These are phyloP conservation scores for Agelas oroides DNA, from an alignment of 37 sponge, comb jelly and placozoan genomes.

Conservation along the genomic window DNA sequence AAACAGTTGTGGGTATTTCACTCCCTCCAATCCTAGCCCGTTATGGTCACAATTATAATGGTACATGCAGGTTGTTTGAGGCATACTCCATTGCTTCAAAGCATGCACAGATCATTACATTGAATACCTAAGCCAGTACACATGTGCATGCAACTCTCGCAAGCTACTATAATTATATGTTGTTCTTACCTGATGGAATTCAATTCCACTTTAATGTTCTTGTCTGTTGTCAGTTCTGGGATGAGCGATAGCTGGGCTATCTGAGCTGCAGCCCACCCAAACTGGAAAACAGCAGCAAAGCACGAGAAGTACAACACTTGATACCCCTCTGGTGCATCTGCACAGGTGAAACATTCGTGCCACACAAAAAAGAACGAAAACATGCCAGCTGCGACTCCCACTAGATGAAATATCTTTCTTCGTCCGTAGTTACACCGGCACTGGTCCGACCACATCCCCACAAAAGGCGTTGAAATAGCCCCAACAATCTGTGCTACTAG, in stretches of 20 bases:
- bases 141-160: no score
- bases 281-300: conserved; percentile 90
- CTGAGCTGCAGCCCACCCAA: conserved; percentile 94
- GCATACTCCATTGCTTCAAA: no score
- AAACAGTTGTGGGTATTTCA: no score
- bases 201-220: conserved; percentile 75
- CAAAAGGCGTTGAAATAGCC: conserved; percentile 77
- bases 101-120: no score
- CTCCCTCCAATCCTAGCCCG: no score
- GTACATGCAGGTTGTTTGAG: no score
- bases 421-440: conserved; percentile 62
- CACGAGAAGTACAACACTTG: conserved; percentile 69
- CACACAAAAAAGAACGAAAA: conserved; percentile 81
- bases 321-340: conserved; percentile 14
- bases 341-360: conserved; percentile 82
- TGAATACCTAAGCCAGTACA: no score
- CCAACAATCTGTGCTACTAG: conserved; percentile 88
- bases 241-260: conserved; percentile 91
- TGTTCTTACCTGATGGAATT: conserved; percentile 89
- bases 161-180: no score
- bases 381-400: conserved; percentile 73
- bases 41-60: no score
- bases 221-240: conserved; percentile 78
- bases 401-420: conserved; percentile 87
- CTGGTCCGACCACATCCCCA: conserved; percentile 78